phyloP scores from a whole-genome alignment of 1,140 invertebrate species.

The Tetraneura akinire region DNA sequence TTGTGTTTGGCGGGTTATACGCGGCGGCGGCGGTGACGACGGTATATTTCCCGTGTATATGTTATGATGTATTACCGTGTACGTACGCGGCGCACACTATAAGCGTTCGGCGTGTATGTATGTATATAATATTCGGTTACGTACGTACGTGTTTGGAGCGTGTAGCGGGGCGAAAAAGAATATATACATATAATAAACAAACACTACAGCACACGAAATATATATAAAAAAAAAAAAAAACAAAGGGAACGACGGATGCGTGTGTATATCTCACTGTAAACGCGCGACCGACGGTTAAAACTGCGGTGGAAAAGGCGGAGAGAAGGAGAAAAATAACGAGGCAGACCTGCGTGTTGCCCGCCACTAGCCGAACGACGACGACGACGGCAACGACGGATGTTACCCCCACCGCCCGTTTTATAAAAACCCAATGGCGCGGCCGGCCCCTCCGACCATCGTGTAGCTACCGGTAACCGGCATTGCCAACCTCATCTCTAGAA shows the following conservation, averaged over 20 bases:
- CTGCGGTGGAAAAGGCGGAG: slow-evolving; percentile 50
- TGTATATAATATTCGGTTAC: slow-evolving; percentile 41
- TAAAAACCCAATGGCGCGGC: slow-evolving; percentile 50
- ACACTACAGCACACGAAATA: slow-evolving; percentile 13
- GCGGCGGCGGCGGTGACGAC: slow-evolving; percentile 5
- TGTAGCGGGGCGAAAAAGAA: slow-evolving; percentile 8
- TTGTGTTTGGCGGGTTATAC: not conserved
- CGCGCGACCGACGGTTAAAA: slow-evolving; percentile 60
- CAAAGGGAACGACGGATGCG: slow-evolving; percentile 51
- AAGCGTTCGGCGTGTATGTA: slow-evolving; percentile 26
- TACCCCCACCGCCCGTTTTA: slow-evolving; percentile 43
- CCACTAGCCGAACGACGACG: slow-evolving; percentile 45
- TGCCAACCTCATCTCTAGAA: slow-evolving; percentile 49
- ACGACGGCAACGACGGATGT: slow-evolving; percentile 40
- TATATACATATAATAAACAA: slow-evolving; percentile 11
- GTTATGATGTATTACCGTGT: no score
- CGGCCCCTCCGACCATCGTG: slow-evolving; percentile 24
- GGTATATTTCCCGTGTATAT: not conserved
- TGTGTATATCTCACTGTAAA: slow-evolving; percentile 42
- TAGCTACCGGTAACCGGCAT: slow-evolving; percentile 50
- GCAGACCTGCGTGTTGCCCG: slow-evolving; percentile 51
- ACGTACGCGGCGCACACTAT: slow-evolving; percentile 34
- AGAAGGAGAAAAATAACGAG: slow-evolving; percentile 50
- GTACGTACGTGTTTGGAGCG: slow-evolving; percentile 14
- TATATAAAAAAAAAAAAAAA: slow-evolving; percentile 46